Conservation (phyloP, 2,888 invertebrate species). For the Blastobasis lacticolella region DNA sequence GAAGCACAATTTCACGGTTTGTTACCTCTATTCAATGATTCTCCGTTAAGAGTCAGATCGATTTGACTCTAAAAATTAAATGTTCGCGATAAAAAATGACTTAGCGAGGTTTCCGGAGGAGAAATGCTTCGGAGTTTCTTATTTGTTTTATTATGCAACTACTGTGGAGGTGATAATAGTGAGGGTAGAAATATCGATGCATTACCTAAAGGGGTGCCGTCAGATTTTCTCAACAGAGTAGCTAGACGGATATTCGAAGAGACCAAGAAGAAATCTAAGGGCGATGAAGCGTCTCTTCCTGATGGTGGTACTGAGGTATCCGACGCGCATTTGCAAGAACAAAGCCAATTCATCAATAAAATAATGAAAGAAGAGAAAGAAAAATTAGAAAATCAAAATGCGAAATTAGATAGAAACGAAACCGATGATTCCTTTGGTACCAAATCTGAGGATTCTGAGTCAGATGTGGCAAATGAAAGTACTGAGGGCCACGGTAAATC, state of each 20-base stretch:
- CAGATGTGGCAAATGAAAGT: too few species aligned
- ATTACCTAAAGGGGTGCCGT: slow-evolving; percentile 46
- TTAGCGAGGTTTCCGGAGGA: not conserved
- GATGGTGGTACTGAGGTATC: slow-evolving; percentile 24
- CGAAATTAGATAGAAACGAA: too few species aligned
- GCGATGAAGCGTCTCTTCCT: too few species aligned
- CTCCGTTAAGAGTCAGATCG: not conserved
- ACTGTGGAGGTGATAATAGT: slow-evolving; percentile 19
- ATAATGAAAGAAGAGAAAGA: slow-evolving; percentile 41
- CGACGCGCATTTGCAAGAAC: slow-evolving; percentile 35
- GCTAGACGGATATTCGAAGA: slow-evolving; percentile 46
- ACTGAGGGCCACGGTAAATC: too few species aligned
- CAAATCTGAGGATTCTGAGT: too few species aligned
- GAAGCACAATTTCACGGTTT: slow-evolving; percentile 3
- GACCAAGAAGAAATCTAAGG: slow-evolving; percentile 3
- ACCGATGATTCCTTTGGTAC: too few species aligned
- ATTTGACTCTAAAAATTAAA: not conserved
- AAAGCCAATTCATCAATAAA: slow-evolving; percentile 36
- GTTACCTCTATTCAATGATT: too few species aligned
- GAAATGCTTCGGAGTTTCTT: too few species aligned
- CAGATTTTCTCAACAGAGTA: slow-evolving; percentile 42
- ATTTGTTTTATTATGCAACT: too few species aligned
- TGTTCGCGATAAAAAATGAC: slow-evolving; percentile 9
- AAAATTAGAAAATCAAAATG: slow-evolving; percentile 18
- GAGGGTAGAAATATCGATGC: slow-evolving; percentile 45